Percentiles rank a stretch among this genome's conserved stretches.
Conservation (phyloP, 2,888 invertebrate genomes). For the Pristionchus mayeri region DNA sequence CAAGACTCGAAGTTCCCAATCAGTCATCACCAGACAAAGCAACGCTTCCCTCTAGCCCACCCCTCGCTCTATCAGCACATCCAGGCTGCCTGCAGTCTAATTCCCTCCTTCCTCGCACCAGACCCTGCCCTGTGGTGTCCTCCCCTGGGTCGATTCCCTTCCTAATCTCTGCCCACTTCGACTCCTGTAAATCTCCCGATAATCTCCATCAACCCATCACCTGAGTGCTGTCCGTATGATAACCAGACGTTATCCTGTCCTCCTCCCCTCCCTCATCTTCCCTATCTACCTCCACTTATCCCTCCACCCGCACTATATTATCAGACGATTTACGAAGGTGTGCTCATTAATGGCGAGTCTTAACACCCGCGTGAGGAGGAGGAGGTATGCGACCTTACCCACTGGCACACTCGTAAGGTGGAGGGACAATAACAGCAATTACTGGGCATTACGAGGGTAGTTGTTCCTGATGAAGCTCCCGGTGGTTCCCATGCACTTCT, state of each 20-base stretch:
- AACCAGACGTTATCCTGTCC: slow-evolving; percentile 9
- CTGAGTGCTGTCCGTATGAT: neutral
- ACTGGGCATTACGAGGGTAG: too few relatives aligned
- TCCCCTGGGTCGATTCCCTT: neutral
- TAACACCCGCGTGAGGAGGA: slow-evolving; percentile 23
- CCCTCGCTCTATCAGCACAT: neutral
- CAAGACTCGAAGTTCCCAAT: too few relatives aligned
- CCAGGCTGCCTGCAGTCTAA: neutral
- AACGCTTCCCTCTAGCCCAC: neutral
- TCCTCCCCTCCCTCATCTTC: neutral
- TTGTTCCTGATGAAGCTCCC: too few relatives aligned
- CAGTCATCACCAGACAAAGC: too few relatives aligned
- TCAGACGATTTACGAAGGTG: slow-evolving; percentile 17
- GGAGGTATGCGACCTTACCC: too few relatives aligned
- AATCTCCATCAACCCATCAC: slow-evolving; percentile 37
- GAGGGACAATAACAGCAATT: neutral
- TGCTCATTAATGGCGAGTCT: neutral
- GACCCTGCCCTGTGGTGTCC: neutral
- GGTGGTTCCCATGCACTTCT: too few relatives aligned
- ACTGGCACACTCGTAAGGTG: too few relatives aligned
- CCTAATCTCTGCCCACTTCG: neutral
- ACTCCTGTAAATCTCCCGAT: slow-evolving; percentile 14
- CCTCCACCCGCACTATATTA: slow-evolving; percentile 42
- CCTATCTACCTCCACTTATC: slow-evolving; percentile 23
- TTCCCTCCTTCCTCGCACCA: neutral